These are phyloP conservation scores for Myrmophylax atrothorax DNA, from an alignment of 2,113 vertebrate species.

Conservation along the genomic window DNA sequence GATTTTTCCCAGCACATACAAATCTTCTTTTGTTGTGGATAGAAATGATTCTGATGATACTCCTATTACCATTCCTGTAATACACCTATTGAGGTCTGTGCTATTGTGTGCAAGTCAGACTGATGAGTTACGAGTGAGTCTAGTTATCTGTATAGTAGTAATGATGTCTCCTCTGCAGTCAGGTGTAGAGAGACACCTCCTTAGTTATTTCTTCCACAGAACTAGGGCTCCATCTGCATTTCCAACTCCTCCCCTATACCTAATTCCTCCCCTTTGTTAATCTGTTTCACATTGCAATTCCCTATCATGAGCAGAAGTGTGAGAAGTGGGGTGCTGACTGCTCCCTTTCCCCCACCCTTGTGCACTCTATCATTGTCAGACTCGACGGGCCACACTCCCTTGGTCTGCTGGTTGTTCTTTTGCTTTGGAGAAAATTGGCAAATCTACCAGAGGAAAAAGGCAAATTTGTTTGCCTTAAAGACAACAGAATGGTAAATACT, in stretches of 20 bases:
- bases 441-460: background rate
- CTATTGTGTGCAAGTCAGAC: background rate
- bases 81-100: background rate
- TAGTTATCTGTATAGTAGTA: background rate
- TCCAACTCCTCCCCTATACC: background rate
- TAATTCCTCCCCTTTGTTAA: background rate
- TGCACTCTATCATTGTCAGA: background rate
- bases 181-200: background rate
- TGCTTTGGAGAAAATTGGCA: background rate
- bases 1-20: background rate
- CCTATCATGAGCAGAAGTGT: background rate
- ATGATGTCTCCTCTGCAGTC: background rate
- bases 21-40: background rate
- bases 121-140: background rate
- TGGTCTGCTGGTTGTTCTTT: background rate
- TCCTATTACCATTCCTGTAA: background rate
- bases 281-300: background rate
- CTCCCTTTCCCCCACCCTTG: background rate
- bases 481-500: conserved; percentile 30
- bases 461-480: background rate
- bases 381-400: background rate
- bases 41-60: background rate
- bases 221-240: background rate
- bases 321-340: background rate
- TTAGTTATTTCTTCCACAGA: background rate